These are phyloP conservation scores for Megaceryle torquata DNA, from an alignment of 2,113 vertebrate species.

Conservation along the genomic window DNA sequence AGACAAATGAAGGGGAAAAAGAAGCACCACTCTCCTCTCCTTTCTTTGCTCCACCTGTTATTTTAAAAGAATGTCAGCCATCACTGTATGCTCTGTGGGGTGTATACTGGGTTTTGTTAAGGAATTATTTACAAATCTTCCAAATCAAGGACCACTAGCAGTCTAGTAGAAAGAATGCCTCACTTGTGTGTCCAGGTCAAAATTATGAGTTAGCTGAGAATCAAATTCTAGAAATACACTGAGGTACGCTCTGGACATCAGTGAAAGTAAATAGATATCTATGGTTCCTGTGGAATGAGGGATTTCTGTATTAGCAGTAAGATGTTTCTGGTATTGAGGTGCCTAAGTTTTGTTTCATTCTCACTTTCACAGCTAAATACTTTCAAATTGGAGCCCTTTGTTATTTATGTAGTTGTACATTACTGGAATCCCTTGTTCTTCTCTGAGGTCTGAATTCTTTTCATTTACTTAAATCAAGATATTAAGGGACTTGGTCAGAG, in stretches of 20 bases:
- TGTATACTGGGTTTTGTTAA: not conserved
- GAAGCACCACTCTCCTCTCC: not conserved
- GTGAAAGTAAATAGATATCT: not conserved
- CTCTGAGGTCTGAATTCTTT: not conserved
- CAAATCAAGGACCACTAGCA: not conserved
- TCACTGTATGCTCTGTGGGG: not conserved
- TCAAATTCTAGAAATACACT: not conserved
- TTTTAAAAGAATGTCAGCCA: not conserved
- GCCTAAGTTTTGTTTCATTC: not conserved
- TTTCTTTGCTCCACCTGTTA: not conserved
- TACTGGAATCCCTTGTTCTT: not conserved
- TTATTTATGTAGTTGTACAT: not conserved
- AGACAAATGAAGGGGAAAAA: not conserved
- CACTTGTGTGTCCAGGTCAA: accelerated
- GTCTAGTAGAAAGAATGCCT: not conserved
- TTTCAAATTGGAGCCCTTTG: not conserved
- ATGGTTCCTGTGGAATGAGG: not conserved
- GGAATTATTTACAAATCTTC: not conserved
- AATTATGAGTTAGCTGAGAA: not conserved
- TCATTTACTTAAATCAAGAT: not conserved
- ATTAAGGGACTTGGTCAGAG: not conserved
- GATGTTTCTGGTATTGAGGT: not conserved
- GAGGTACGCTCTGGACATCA: not conserved
- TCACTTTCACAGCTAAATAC: not conserved
- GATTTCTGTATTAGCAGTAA: not conserved